A percentile compares a stretch with the other conserved stretches of the same genome.
These are phyloP conservation scores for Circaetus gallicus DNA, from an alignment of 2,113 vertebrate species.

Conservation along the genomic window DNA sequence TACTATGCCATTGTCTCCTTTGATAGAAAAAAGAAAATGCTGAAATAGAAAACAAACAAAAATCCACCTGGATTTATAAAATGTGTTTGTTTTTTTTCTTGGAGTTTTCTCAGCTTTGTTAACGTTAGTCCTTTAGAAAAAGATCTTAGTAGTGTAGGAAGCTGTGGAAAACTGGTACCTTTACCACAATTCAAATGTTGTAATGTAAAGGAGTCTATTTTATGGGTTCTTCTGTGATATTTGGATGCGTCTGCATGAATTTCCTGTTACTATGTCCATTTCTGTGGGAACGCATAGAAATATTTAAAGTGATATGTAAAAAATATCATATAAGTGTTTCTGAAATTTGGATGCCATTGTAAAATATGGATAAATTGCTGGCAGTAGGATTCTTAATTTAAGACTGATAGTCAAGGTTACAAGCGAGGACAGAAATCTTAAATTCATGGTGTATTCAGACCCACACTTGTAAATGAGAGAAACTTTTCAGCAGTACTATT, in stretches of 20 bases:
- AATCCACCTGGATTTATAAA: neutral
- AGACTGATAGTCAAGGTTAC: neutral
- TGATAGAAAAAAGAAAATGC: neutral
- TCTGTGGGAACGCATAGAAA: neutral
- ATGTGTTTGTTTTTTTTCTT: neutral
- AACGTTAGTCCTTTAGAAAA: neutral
- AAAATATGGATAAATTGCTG: neutral
- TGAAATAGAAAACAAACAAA: neutral
- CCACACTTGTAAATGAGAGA: neutral
- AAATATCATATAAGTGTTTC: neutral
- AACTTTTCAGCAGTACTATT: neutral
- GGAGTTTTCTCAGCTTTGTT: neutral
- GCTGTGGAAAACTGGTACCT: neutral
- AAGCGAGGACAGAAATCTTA: neutral
- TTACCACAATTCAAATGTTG: neutral
- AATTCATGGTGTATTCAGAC: neutral
- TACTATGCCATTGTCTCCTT: neutral
- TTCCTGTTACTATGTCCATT: neutral
- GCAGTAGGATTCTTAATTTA: neutral
- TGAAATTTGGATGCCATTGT: neutral
- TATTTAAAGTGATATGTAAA: neutral
- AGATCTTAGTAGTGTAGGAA: neutral
- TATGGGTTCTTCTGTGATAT: neutral
- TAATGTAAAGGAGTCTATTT: neutral
- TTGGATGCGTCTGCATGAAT: neutral